These are phyloP conservation scores for Tribolium madens DNA, from an alignment of 1,140 invertebrate genomes.

Conservation along the genomic window DNA sequence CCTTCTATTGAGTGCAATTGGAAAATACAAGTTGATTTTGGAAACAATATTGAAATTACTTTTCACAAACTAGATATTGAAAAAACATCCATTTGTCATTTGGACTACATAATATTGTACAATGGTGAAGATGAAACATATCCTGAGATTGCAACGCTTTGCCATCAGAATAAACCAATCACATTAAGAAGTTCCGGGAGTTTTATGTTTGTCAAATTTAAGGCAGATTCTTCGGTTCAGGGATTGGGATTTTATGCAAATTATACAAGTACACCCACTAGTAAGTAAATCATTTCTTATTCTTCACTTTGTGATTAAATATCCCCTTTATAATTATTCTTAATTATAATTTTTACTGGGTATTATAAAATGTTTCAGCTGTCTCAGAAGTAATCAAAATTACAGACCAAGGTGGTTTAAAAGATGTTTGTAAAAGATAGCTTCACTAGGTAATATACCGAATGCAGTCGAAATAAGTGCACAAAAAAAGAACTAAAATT, in stretches of 20 bases:
- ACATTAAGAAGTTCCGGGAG: constrained; percentile 73
- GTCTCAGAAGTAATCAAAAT: too few relatives aligned
- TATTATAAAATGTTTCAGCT: too few relatives aligned
- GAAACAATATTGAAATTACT: constrained; percentile 67
- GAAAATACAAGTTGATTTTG: too few relatives aligned
- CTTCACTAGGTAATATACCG: too few relatives aligned
- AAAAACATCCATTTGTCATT: constrained; percentile 70
- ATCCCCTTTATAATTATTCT: too few relatives aligned
- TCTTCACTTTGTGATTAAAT: too few relatives aligned
- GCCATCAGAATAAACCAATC: constrained; percentile 66
- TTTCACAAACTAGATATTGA: constrained; percentile 80
- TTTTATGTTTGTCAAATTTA: constrained; percentile 76
- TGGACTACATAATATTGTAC: constrained; percentile 78
- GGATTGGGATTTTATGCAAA: constrained; percentile 75
- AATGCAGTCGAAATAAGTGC: too few relatives aligned
- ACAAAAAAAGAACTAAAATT: too few relatives aligned
- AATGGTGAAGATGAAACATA: constrained; percentile 73
- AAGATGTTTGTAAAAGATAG: too few relatives aligned
- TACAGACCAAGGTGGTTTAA: too few relatives aligned
- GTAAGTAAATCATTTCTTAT: constrained; percentile 63
- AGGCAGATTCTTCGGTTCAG: constrained; percentile 68
- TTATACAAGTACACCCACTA: constrained; percentile 68
- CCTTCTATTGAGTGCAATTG: constrained; percentile 73
- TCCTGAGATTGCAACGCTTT: constrained; percentile 73
- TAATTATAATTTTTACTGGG: too few relatives aligned